A percentile compares a stretch with the other conserved stretches of the same genome.
Evolutionary conservation across 2,888 invertebrate genomes (phyloP).

Genomic region (Sphaerophoria taeniata): DNA sequence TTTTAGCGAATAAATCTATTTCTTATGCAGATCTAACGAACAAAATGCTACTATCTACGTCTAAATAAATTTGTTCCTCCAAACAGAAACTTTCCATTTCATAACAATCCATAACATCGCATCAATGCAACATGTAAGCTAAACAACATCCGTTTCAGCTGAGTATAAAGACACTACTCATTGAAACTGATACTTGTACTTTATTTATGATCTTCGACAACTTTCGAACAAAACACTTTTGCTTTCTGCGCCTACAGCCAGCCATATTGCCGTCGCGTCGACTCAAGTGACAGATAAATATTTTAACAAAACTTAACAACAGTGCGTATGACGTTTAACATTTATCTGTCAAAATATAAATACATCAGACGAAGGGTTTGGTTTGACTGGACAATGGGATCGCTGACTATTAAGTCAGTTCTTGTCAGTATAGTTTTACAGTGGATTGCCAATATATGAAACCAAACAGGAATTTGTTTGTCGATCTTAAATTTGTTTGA

Average conservation of each 20-base stretch:
- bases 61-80: too few relatives aligned
- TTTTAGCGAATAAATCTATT: too few relatives aligned
- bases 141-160: too few relatives aligned
- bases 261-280: too few relatives aligned
- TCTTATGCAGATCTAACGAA: too few relatives aligned
- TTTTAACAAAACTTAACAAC: conserved; percentile 4
- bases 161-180: not conserved
- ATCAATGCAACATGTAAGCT: too few relatives aligned
- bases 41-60: too few relatives aligned
- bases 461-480: too few relatives aligned
- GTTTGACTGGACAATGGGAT: not conserved
- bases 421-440: not conserved
- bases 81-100: too few relatives aligned
- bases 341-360: conserved; percentile 56
- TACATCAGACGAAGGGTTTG: conserved; percentile 46
- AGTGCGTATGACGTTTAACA: conserved; percentile 40
- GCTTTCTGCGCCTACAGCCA: conserved; percentile 20
- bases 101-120: too few relatives aligned
- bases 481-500: too few relatives aligned
- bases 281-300: not conserved
- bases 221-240: conserved; percentile 47
- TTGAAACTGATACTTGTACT: conserved; percentile 14
- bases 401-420: not conserved
- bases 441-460: conserved; percentile 6
- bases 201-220: conserved; percentile 20